Evolutionary conservation across 2,113 vertebrate genomes (phyloP), one percentile per base, ranked within the genome.

Genomic region (Brienomyrus longianalis): DNA sequence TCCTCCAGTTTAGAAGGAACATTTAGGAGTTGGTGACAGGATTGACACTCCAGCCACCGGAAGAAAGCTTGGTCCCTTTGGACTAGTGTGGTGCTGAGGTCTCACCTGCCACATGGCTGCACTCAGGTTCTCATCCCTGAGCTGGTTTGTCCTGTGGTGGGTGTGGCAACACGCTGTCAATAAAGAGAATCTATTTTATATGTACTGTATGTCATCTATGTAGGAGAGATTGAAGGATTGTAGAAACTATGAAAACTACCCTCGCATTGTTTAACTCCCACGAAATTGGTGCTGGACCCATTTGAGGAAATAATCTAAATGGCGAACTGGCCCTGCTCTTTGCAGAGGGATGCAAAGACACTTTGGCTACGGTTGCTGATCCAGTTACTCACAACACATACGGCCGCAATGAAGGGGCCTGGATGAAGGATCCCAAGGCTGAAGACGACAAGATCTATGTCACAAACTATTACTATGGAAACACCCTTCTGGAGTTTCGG

Each of bases 381-480:
- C 98, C 98, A 0, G 95, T 96, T 77, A 97, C 97, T n/a, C 98
- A 99, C 93, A 99, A 99, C 94, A 98, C 96, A 0, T 99, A 98
- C 0, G 98, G 98, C 84, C 96, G 94, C 88, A 98, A 95, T 0
- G 98, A 99, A 91, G 98, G 98, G 0, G 98, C 98, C 10, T 99
- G 98, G 98, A 99, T 99, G 98, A 99, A 99, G 95, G 98, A 99
- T 90, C 97, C 98, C 0, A 93, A 97, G 90, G 97, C 98, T 15
- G 93, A 88, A 54, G 96, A 97, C 9, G 96, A 97, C 90, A 96
- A 96, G 87, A 99, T 99, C 90, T 99, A 98, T 0, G 96, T 99
- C 43, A 97, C 98, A 89, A 98, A 99, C 92, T 98, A 98, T 91
- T 98, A 97, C 91, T 98, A 99, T 0, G 98, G 98, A 88, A 99